Evolutionary conservation across 2,888 invertebrate species (phyloP).

Genomic region (Branchellion lobata): DNA sequence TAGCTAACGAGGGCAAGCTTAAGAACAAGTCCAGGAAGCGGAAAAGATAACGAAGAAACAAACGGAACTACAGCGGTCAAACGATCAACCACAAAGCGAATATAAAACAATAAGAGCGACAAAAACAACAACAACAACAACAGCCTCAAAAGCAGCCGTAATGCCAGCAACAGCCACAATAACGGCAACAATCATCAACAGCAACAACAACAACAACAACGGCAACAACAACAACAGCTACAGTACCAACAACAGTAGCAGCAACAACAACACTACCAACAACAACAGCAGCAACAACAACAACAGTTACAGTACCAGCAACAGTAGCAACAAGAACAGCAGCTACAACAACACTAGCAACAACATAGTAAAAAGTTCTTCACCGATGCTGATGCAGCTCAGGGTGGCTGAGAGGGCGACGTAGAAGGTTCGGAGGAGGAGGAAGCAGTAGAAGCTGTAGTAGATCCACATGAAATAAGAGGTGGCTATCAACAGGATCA

Average conservation of each 20-base stretch:
- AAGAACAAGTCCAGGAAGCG: no score
- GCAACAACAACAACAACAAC: not conserved
- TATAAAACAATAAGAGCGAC: not conserved
- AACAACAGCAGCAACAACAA: not conserved
- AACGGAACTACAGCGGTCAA: no score
- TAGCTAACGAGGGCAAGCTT: no score
- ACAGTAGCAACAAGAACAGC: not conserved
- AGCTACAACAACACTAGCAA: not conserved
- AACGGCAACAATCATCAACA: not conserved
- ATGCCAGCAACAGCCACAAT: not conserved
- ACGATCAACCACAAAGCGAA: no score
- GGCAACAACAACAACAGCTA: not conserved
- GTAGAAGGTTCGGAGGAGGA: conserved; percentile 83
- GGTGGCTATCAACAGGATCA: conserved; percentile 90
- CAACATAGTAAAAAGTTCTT: not conserved
- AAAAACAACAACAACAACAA: not conserved
- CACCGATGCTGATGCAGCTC: conserved; percentile 78
- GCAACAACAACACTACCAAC: not conserved
- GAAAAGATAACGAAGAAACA: no score
- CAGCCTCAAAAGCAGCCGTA: not conserved
- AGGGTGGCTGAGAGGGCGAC: conserved; percentile 82
- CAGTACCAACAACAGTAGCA: not conserved
- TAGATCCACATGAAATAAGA: conserved; percentile 97
- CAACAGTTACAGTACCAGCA: not conserved
- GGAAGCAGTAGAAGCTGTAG: conserved; percentile 97